Evolutionary conservation across 2,113 vertebrate species (phyloP), one percentile per base, ranked within the genome.

Genomic region (Amia ocellicauda): DNA sequence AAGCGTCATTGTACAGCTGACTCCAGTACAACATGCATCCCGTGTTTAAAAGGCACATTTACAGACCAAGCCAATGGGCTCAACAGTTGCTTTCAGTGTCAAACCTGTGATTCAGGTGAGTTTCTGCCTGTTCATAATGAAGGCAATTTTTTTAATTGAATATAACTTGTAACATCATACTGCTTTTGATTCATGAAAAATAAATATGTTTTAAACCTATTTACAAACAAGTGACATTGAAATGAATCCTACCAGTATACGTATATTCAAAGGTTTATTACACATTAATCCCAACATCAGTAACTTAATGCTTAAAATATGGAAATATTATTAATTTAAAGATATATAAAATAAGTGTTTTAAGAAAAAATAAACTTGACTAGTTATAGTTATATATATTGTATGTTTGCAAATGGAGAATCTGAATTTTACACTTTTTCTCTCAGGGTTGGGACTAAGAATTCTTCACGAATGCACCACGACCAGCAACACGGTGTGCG

Each of bases 1-100:
- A 1, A 0, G 10, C 62, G 1, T 28, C 43, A 75, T 66, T 81
- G 72, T 16, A 72, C 69, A 0, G 1, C 0, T 1, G 3, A 20
- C 0, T 62, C 1, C 2, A 65, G 73, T 5, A 77, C 74, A 17
- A 1, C 0, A 1, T 81, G 74, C 3, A 2, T 0, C 2, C 27
- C 62, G 14, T 78, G 79, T 68, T 45, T 55, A 0, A 0, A 0
- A 1, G 19, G 68, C 2, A 77, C 74, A 0, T 79, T 22, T 8
- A 77, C 74, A 69, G 56, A 71, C n/a, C 3, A 49, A n/a, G 50
- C 62, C 3, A 81, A 60, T 4, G 69, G 67, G 0, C 52, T 72
- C 0, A 60, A 1, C 0, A 62, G 3, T 0, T 77, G 76, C 27
- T 60, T 69, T n/a, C 1, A 24, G 55, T 81, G 73, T 50, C 41